Conservation (phyloP, 2,797 vertebrate species). For the Eulemur mongoz region DNA sequence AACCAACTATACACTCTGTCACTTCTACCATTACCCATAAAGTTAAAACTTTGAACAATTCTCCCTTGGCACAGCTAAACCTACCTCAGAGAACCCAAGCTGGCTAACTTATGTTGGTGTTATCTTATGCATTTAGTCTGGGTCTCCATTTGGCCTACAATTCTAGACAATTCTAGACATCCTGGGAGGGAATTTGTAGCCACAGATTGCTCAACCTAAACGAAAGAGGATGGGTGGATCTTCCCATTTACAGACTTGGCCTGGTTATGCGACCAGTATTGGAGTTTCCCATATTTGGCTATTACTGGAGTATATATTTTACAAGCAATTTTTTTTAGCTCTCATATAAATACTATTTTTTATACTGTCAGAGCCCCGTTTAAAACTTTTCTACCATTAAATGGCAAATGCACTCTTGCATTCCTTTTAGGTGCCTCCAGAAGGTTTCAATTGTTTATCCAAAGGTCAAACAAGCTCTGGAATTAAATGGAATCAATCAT, state of each 20-base stretch:
- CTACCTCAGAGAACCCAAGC: neutral
- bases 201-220: neutral
- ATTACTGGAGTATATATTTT: constrained; percentile 61
- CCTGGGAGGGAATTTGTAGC: neutral
- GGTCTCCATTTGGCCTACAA: neutral
- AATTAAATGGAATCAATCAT: constrained; percentile 56
- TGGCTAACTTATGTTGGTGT: neutral
- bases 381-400: constrained; percentile 62
- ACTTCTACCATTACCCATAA: neutral
- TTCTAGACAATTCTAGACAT: neutral
- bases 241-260: constrained; percentile 16
- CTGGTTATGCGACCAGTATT: neutral
- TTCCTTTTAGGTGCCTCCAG: constrained; percentile 55
- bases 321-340: constrained; percentile 57
- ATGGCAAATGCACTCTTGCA: constrained; percentile 52
- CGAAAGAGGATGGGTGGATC: neutral
- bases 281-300: constrained; percentile 69
- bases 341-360: constrained; percentile 71
- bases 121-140: neutral
- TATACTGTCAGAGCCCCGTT: constrained; percentile 55
- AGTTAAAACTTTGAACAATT: neutral
- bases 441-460: constrained; percentile 63
- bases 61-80: neutral
- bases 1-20: neutral
- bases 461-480: constrained; percentile 59